Conservation (phyloP, 2,113 vertebrate genomes). For the Eurypyga helias region DNA sequence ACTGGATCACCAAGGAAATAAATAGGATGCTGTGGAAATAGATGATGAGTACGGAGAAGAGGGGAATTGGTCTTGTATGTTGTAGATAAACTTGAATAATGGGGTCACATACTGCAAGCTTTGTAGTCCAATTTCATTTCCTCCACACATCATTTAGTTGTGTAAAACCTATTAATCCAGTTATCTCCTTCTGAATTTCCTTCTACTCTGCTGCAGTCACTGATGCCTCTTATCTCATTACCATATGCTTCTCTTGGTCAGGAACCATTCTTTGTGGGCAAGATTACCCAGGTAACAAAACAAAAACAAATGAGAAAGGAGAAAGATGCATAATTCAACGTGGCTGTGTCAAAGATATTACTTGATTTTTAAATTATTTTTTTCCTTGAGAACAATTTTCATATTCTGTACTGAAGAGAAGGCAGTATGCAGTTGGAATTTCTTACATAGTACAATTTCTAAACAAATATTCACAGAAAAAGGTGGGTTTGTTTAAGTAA, state of each 20-base stretch:
- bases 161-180: neutral
- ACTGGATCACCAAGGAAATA: neutral
- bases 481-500: neutral
- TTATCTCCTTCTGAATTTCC: slow-evolving; percentile 1
- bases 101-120: neutral
- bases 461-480: neutral
- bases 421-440: neutral
- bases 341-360: neutral
- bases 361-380: neutral
- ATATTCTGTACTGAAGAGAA: neutral
- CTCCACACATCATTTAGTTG: neutral
- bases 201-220: neutral
- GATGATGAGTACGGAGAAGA: neutral
- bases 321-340: neutral
- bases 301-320: neutral
- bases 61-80: neutral
- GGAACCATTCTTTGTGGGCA: neutral
- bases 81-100: slow-evolving; percentile 16
- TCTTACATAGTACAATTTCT: neutral
- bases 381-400: neutral
- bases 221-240: slow-evolving; percentile 8
- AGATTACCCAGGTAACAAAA: neutral
- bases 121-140: neutral
- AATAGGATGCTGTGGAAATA: neutral
- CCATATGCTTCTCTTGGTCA: neutral